These are phyloP conservation scores for Hippolais icterina DNA, from an alignment of 2,113 vertebrate species.

Conservation along the genomic window DNA sequence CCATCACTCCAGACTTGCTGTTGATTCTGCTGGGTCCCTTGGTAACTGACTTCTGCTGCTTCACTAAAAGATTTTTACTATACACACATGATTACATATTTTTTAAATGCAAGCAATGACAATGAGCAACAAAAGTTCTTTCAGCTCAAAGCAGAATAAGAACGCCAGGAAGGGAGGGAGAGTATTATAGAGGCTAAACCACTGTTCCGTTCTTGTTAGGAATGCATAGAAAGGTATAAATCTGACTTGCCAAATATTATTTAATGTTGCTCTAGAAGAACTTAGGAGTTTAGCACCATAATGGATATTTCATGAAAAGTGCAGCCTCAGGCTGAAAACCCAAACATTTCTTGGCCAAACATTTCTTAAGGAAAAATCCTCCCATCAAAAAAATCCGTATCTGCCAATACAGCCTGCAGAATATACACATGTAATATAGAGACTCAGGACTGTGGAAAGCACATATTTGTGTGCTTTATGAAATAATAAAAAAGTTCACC, in stretches of 20 bases:
- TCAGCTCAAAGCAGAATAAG: neutral
- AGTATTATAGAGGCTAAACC: neutral
- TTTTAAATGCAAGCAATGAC: neutral
- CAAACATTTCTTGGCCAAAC: neutral
- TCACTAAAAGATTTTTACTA: neutral
- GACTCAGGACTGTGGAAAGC: neutral
- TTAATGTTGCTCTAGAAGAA: neutral
- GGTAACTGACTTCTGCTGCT: neutral
- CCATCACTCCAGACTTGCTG: neutral
- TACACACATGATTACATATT: neutral
- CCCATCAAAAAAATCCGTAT: neutral
- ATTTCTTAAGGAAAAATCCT: neutral
- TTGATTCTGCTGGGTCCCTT: neutral
- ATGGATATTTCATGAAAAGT: neutral
- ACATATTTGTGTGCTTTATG: neutral
- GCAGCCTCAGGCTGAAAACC: neutral
- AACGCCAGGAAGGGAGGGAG: neutral
- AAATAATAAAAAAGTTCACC: neutral
- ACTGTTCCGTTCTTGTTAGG: neutral
- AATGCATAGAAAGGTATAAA: neutral
- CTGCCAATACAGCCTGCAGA: neutral
- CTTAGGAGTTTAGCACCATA: neutral
- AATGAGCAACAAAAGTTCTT: neutral
- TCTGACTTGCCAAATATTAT: neutral
- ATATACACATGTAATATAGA: neutral